Evolutionary conservation across 2,113 vertebrate genomes (phyloP).

Genomic region (Hiodon alosoides): DNA sequence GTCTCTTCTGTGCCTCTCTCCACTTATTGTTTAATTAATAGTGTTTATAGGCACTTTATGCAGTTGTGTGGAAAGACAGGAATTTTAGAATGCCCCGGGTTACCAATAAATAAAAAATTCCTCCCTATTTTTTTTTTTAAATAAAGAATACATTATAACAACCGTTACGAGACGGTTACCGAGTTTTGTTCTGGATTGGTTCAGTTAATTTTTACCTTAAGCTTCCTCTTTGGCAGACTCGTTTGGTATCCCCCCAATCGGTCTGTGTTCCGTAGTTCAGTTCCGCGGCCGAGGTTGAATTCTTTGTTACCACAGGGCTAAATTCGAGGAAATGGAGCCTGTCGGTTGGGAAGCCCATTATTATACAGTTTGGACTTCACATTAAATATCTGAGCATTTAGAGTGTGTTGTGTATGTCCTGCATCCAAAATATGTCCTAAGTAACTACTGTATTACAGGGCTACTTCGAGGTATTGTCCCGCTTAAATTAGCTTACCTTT

Average conservation of each 20-base stretch:
- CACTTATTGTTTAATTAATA: background rate
- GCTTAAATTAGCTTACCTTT: background rate
- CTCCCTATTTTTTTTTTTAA: background rate
- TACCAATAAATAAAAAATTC: background rate
- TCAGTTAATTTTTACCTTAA: background rate
- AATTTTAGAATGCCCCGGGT: background rate
- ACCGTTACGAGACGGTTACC: background rate
- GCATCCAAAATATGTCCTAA: background rate
- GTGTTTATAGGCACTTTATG: no score
- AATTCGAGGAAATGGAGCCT: background rate
- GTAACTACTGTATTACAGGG: background rate
- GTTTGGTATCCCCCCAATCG: no score
- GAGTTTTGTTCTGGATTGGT: background rate
- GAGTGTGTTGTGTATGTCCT: background rate
- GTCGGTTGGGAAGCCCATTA: background rate
- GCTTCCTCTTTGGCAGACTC: background rate
- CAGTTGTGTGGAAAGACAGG: background rate
- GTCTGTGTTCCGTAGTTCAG: background rate
- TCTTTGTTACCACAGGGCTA: background rate
- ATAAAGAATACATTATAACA: background rate
- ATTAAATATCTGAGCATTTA: background rate
- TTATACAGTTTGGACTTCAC: background rate
- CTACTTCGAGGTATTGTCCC: constrained; percentile 8
- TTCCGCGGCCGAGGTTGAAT: background rate
- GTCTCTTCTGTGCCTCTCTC: background rate